These are phyloP conservation scores for Pegoplata infirma DNA, from an alignment of 2,888 invertebrate species.

Conservation along the genomic window DNA sequence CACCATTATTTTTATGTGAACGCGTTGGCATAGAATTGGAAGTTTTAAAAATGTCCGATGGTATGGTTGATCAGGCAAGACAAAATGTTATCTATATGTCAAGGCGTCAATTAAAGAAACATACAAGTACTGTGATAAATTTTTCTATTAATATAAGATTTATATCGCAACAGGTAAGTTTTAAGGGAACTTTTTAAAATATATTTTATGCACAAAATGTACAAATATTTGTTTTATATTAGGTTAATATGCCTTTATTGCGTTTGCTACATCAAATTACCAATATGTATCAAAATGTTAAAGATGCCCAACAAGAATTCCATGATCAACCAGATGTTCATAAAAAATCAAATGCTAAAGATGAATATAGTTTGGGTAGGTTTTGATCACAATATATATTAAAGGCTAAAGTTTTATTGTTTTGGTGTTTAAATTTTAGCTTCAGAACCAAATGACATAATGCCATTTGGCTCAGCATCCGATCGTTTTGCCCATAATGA, in stretches of 20 bases:
- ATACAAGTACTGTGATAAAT: slow-evolving; percentile 94
- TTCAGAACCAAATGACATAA: slow-evolving; percentile 77
- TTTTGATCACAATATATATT: slow-evolving; percentile 34
- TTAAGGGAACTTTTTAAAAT: neutral
- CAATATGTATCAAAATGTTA: slow-evolving; percentile 98
- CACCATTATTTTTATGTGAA: slow-evolving; percentile 95
- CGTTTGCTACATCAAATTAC: slow-evolving; percentile 96
- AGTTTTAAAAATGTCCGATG: slow-evolving; percentile 92
- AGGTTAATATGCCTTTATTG: slow-evolving; percentile 96
- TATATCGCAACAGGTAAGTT: slow-evolving; percentile 90
- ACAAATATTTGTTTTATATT: slow-evolving; percentile 13
- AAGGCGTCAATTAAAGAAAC: slow-evolving; percentile 91
- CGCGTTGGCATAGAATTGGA: slow-evolving; percentile 93
- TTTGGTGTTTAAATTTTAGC: slow-evolving; percentile 68
- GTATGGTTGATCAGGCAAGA: slow-evolving; percentile 90
- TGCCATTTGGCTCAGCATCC: slow-evolving; percentile 73
- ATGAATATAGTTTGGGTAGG: slow-evolving; percentile 82
- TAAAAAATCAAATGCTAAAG: slow-evolving; percentile 79
- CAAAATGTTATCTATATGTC: slow-evolving; percentile 93
- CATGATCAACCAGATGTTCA: slow-evolving; percentile 83
- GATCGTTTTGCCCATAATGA: slow-evolving; percentile 75
- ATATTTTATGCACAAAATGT: neutral
- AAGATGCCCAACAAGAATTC: slow-evolving; percentile 94
- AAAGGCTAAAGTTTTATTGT: neutral
- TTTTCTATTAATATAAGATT: slow-evolving; percentile 92